These are phyloP conservation scores for Nothobranchius furzeri DNA, from an alignment of 2,113 vertebrate genomes.

Conservation along the genomic window DNA sequence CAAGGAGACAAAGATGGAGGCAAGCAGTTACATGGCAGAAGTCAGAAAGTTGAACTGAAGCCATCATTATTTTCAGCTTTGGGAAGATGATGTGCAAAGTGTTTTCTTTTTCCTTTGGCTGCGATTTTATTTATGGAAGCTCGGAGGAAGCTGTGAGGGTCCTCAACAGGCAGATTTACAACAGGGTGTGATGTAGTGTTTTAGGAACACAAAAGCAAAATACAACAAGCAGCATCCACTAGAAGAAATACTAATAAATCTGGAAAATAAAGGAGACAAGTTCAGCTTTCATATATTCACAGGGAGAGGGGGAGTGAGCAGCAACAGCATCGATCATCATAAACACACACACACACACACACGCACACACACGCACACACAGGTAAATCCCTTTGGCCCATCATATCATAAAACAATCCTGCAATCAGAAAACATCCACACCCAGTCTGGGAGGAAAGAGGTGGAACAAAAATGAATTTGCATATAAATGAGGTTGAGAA, in stretches of 20 bases:
- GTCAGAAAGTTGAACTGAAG: slow-evolving; percentile 35
- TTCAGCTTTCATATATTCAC: slow-evolving; percentile 5
- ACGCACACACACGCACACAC: slow-evolving; percentile 24
- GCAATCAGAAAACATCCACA: slow-evolving; percentile 37
- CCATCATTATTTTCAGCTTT: slow-evolving; percentile 39
- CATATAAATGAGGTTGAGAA: slow-evolving; percentile 54
- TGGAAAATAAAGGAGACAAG: slow-evolving; percentile 11
- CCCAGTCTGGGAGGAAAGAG: slow-evolving; percentile 27
- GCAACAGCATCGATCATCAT: slow-evolving; percentile 38
- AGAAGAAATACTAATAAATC: slow-evolving; percentile 12
- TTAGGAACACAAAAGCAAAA: background rate
- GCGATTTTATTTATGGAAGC: slow-evolving; percentile 8
- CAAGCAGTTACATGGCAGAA: slow-evolving; percentile 18
- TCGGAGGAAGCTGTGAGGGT: background rate
- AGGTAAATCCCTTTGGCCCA: slow-evolving; percentile 25
- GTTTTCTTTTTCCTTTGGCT: background rate
- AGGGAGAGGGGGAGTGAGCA: slow-evolving; percentile 5
- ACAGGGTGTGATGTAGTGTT: slow-evolving; percentile 2
- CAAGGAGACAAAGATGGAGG: slow-evolving; percentile 18
- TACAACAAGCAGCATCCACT: background rate
- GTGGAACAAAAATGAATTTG: slow-evolving; percentile 39
- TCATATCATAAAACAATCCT: slow-evolving; percentile 26
- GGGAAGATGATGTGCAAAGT: slow-evolving; percentile 29
- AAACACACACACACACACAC: slow-evolving; percentile 35
- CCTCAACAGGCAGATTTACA: slow-evolving; percentile 15